Evolutionary conservation across 2,113 vertebrate genomes (phyloP), one percentile per base, ranked within the genome.

Genomic region (Murina feae): DNA sequence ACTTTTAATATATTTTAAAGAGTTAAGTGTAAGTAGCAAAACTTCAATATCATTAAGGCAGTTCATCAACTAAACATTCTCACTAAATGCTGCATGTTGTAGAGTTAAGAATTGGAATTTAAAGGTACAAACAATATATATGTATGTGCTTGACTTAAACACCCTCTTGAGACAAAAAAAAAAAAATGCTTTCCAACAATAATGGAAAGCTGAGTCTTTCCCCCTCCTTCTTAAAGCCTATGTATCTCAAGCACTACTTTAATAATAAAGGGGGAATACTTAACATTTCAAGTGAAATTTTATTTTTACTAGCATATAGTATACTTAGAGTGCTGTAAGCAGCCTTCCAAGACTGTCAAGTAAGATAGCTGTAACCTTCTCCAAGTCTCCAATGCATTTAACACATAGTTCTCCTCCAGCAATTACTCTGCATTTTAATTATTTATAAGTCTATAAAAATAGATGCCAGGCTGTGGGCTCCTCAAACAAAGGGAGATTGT

Each of bases 1-100:
- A 83, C 9, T 83, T 93, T 83, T 21, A 90, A 60, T 37, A 95
- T 65, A 92, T 85, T 79, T 86, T 81, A 69, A 81, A 84, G 17
- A 78, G 14, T 53, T 60, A 91, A 89, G 72, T 53, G 30, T 75
- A 51, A 51, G 9, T 6, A 82, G 42, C 30, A 78, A 89, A 89
- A 65, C 5, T 74, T 91, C 32, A 95, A 6, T 68, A 88, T 83
- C 87, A 83, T 20, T 65, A 78, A 72, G 10, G 42, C 3, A 83
- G 11, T 32, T 93, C 21, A 12, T 93, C 32, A 42, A 69, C 8
- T 86, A 87, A 94, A 53, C 14, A 89, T 66, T 75, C 84, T 60
- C 35, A 76, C 25, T 95, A 49, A 92, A 76, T 23, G 9, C 32
- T 85, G 12, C 32, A 44, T 14, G 5, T 8, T 79, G 13, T 21